Percentiles rank a stretch among this genome's conserved stretches.
phyloP scores from a whole-genome alignment of 2,888 invertebrate species.

The Chouioia cunea region DNA sequence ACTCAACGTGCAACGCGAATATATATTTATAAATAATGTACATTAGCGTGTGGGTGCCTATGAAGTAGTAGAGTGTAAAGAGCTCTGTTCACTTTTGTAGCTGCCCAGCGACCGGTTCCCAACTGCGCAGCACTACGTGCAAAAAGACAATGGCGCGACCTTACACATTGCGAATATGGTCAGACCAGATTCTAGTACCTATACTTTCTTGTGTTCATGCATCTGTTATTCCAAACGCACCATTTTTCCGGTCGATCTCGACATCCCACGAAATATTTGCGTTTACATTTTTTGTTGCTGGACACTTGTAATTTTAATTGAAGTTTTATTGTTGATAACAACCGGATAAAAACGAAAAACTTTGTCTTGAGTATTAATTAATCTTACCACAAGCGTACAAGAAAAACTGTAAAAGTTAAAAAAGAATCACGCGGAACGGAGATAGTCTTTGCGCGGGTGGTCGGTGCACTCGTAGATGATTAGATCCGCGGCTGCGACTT shows the following conservation, averaged over 20 bases:
- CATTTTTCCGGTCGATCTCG: not conserved
- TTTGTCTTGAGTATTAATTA: too few species aligned
- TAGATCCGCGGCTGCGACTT: not conserved
- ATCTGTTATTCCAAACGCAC: constrained; percentile 33
- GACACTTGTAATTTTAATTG: too few species aligned
- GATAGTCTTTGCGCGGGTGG: constrained; percentile 1
- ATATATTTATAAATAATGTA: too few species aligned
- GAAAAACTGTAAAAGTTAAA: not conserved
- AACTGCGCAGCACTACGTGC: constrained; percentile 23
- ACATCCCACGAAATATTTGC: too few species aligned
- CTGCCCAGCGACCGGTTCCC: constrained; percentile 39
- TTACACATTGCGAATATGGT: constrained; percentile 43
- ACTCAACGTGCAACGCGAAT: too few species aligned
- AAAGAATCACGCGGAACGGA: constrained; percentile 10
- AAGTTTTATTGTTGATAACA: too few species aligned
- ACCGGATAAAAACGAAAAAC: too few species aligned
- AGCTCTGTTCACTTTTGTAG: not conserved
- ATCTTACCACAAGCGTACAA: not conserved
- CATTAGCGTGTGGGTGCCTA: too few species aligned
- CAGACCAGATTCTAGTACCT: constrained; percentile 42
- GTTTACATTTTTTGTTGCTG: too few species aligned
- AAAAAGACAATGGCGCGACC: constrained; percentile 45
- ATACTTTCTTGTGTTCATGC: not conserved
- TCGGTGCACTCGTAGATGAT: constrained; percentile 17
- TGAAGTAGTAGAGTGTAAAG: too few species aligned